These are phyloP conservation scores for Mesitornis unicolor DNA, from an alignment of 2,113 vertebrate species.

Conservation along the genomic window DNA sequence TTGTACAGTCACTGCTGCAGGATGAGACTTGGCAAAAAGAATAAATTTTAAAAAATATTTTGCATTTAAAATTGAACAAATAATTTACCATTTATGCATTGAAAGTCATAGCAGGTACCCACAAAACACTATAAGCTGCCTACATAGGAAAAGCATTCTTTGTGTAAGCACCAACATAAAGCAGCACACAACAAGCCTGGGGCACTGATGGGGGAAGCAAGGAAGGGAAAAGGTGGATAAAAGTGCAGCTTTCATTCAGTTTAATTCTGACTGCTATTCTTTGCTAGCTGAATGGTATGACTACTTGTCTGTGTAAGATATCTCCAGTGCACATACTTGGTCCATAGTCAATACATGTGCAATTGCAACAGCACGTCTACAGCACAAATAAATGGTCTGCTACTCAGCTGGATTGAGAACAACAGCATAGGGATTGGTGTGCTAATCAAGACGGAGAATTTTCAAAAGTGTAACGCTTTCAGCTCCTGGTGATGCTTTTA, in stretches of 20 bases:
- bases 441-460: background rate
- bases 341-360: fast-evolving
- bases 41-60: background rate
- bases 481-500: background rate
- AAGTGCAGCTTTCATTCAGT: background rate
- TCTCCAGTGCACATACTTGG: fast-evolving
- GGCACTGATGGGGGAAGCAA: fast-evolving
- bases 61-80: background rate
- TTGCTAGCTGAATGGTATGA: background rate
- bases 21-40: background rate
- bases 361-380: fast-evolving
- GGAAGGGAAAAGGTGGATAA: background rate
- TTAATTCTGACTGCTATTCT: background rate
- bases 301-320: background rate
- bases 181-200: fast-evolving
- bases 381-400: background rate
- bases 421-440: fast-evolving
- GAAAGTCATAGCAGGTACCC: background rate
- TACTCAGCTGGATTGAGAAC: background rate
- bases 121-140: background rate
- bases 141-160: background rate
- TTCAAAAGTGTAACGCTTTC: background rate
- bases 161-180: background rate
- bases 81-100: background rate
- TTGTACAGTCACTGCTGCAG: background rate